Evolutionary conservation across 2,797 vertebrate species (phyloP), one percentile per base, ranked within the genome.

Genomic region (Bradypodion ventrale): DNA sequence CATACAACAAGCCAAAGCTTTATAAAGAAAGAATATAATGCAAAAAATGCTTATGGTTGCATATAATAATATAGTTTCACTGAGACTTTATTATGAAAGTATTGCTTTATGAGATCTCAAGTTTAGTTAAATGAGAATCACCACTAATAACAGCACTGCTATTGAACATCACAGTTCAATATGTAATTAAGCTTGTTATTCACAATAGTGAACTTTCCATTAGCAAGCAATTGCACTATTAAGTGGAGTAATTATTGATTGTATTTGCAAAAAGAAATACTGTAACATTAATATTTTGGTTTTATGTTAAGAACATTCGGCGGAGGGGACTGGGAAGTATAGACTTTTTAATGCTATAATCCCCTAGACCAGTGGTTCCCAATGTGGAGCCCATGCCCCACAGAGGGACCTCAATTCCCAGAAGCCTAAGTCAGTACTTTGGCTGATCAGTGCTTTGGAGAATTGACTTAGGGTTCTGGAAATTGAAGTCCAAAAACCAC

Each of bases 171-270:
- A 80, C 29, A 84, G 78, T 7, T 9, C 1, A 84, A 86, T 32
- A 78, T n/a, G 29, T 63, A 0, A n/a, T 85, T 86, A 0, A 2
- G 13, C 63, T 44, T 35, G 68, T 84, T 80, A 46, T 1, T 68
- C 1, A 21, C 83, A 90, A 83, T 81, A 80, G 72, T 46, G 65
- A 66, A 32, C 44, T 78, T 79, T 32, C 16, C 23, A 2, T 5
- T 78, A 86, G 84, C 3, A 87, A 82, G 75, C 0, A 16, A 46
- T 69, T 56, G 3, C 44, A 44, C 60, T 7, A 2, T 29, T 1
- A 56, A 82, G 32, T 68, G 74, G 69, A 56, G 4, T 5, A 23
- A 0, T 69, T 12, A 73, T 44, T 77, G 70, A 79, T 6, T 7
- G 9, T 5, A 3, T 59, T 69, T 78, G 27, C 1, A 27, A 75